Base-by-base conservation (phyloP, 1,140 invertebrate genomes). In the Cotesia glomerata region DNA sequence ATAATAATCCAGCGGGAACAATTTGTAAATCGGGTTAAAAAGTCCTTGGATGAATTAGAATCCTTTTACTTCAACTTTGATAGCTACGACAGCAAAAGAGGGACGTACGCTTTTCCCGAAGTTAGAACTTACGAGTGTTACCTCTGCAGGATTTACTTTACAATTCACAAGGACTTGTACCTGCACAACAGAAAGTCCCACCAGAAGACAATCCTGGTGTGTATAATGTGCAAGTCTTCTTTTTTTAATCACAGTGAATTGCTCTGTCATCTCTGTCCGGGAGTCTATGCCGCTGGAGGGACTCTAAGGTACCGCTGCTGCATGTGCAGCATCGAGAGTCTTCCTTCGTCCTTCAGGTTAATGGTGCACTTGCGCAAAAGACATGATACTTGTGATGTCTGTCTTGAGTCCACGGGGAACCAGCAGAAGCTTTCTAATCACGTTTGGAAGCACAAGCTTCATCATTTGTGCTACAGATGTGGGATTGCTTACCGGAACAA, bases 171-270 rank as follows among this genome's bases (percentile, higher is more conserved):
- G 85, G 94, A 95, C 84, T 88, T 95, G 9, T 95, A 94, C 85
- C 87, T 93, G 74, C 94, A 95, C 82, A 95, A 95, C 82, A 88
- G 93, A 63, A 93, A 94, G 86, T 91, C 93, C 89, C 94, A 95
- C 86, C 91, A 93, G 75, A 95, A 94, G 83, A 91, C 92, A 34
- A 91, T 93, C 71, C 87, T 94, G 51, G 83, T 93, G 49, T 95
- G 94, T 85, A 90, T 93, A 71, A 95, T 95, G 93, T 95, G 94
- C 82, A 94, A 94, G 86, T 90, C 91, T 32, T 94, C 92, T 78
- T 95, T 95, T 87, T 94, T 92, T 81, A 94, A 91, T 86, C 95
- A 94, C 81, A 95, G 93, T 85, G 94, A 95, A 84, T 85, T 95
- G 54, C 82, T 95, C 36, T 95, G 93, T 86, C 94, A 95, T 85